Evolutionary conservation across 1,140 invertebrate genomes (phyloP), one percentile per base, ranked within the genome.

Genomic region (Aphis craccivora): DNA sequence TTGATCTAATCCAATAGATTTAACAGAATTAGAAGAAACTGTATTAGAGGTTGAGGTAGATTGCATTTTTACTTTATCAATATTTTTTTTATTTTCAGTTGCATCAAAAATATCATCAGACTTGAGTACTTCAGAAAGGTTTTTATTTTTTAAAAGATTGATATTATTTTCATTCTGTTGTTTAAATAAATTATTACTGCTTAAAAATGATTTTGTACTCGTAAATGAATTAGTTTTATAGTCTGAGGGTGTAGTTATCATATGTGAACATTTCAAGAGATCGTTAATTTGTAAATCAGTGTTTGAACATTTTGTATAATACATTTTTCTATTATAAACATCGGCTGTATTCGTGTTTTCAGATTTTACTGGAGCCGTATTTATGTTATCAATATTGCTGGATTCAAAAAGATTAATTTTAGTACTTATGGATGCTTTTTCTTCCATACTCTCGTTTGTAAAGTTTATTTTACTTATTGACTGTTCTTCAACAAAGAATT

Each of bases 221-320:
- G 14, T 18, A 76, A n/a, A 76, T n/a, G n/a, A 76, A 76, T 76
- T 1, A 6, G 14, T 35, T 76, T 76, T 76, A n/a, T 14, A 20
- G 30, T 76, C n/a, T 76, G 60, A 35, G 14, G 60, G n/a, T n/a
- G 18, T 22, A n/a, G 30, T 6, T n/a, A n/a, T 6, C 60, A 76
- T 76, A 76, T 76, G 60, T n/a, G 60, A 76, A 76, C 22, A 83
- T 90, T 90, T 90, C 7, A 90, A 60, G 40, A 90, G 53, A 60
- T 90, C 53, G 60, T 76, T n/a, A 43, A 43, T 18, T 30, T 90
- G 37, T 20, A 55, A 20, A 25, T 11, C 60, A n/a, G 60, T 30
- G 23, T 55, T 35, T 2, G 14, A 0, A 51, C 2, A 60, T 60
- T 35, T 90, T 37, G 22, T 40, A 60, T 14, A 7, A 25, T 60